Evolutionary conservation across 2,888 invertebrate species (phyloP), one percentile per base, ranked within the genome.

Genomic region (Sabellastarte sp.): DNA sequence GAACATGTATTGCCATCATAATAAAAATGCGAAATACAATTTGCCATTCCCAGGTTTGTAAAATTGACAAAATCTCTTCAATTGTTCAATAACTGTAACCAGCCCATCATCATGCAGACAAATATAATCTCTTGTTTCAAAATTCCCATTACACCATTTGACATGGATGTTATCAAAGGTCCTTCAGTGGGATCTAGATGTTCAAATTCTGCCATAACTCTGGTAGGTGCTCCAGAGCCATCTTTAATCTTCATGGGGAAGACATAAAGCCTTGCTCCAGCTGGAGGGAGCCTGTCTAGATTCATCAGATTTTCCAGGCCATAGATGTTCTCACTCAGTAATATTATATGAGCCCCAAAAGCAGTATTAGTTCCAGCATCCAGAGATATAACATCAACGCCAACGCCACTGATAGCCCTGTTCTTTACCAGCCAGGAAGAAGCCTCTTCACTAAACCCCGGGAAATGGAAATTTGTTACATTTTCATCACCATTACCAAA

Each of bases 361-460:
- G 24, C 4, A 10, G 5, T 10, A 10, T 15, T n/a, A 4, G 15
- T 5, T 10, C 59, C 59, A 5, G 4, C 15, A 41, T 59, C 59
- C 30, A 59, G 3, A 24, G 24, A 24, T 10, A 30, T n/a, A 10
- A 41, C 41, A 41, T 59, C 59, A 5, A 28, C 28, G 5, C 41
- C 59, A 4, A 59, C 41, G n/a, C 41, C 59, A 4, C 20, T 15
- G 41, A 41, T 41, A 10, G 10, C 28, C 4, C 60, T 4, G 10
- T 60, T n/a, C 4, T 50, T 30, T n/a, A 30, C n/a, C 10, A 60
- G 52, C 51, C 50, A 60, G 4, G 3, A 20, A 10, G 60, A 28
- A 10, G 60, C 60, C 4, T 50, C 60, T 3, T 53, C 26, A 52
- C 60, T 60, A 28, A 60, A 60, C 31, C 29, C 50, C 5, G 60